phyloP scores from a whole-genome alignment of 2,113 vertebrate genomes.

The Orientallactaga bullata region DNA sequence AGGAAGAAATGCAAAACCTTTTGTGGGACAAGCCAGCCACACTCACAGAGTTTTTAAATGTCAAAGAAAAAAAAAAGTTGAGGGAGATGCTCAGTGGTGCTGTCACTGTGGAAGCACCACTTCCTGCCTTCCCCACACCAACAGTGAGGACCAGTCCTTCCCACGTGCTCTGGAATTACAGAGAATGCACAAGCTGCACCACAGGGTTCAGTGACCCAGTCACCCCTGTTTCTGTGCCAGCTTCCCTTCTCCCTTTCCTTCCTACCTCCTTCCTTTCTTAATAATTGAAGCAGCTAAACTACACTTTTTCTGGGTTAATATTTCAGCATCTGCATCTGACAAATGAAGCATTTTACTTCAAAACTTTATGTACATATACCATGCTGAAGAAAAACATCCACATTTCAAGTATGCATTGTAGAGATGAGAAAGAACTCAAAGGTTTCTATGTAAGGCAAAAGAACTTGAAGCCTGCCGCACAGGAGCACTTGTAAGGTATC shows the following conservation, averaged over 20 bases:
- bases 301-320: conserved; percentile 26
- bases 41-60: conserved; percentile 11
- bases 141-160: background rate
- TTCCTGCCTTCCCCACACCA: background rate
- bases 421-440: conserved; percentile 10
- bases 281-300: conserved; percentile 8
- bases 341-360: conserved; percentile 32
- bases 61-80: conserved; percentile 52
- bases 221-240: background rate
- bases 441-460: background rate
- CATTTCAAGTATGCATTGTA: background rate
- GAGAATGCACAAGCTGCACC: fast-evolving
- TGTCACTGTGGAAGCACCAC: background rate
- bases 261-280: background rate
- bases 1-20: conserved; percentile 45
- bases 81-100: background rate
- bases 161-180: background rate
- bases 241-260: background rate
- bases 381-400: conserved; percentile 24
- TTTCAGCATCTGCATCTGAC: conserved; percentile 24
- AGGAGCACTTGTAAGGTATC: background rate
- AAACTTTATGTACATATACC: conserved; percentile 31
- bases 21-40: background rate
- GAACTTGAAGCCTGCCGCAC: background rate
- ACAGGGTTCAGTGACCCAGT: background rate